Evolutionary conservation across 2,797 vertebrate genomes (phyloP), one percentile per base, ranked within the genome.

Genomic region (Clamator glandarius): DNA sequence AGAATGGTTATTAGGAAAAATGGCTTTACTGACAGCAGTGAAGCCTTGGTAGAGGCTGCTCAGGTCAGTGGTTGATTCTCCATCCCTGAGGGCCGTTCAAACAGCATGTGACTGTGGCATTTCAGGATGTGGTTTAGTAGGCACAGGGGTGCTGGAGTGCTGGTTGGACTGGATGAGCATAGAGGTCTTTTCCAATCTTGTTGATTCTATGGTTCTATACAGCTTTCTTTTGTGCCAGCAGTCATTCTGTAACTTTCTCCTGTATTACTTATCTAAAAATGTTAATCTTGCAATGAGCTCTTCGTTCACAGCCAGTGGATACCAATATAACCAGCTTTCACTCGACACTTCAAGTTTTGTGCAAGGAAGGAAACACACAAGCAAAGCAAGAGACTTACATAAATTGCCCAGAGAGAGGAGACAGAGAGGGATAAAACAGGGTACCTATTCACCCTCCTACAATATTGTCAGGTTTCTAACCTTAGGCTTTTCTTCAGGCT

Each of bases 401-500:
- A 63, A 46, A 2, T 2, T n/a, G 33, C 23, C 91, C 18, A 87
- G 70, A 69, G 25, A 84, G 80, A 85, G 72, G 70, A 67, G 70
- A 76, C 20, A 88, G 86, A 72, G 33, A 41, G 48, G 54, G 59
- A 89, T 67, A 79, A 84, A 87, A 69, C 35, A 63, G 48, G 41
- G 3, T 67, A 70, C 63, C 67, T 76, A 70, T 54, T 55, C 90
- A 94, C 52, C 79, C 15, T 82, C 35, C 31, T 41, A 82, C 19
- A 81, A 63, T 16, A 93, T 0, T 93, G 59, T 74, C 81, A 80
- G 67, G 90, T 93, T 97, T 61, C 94, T 94, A 87, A 98, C 97
- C 97, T 98, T 97, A 70, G 97, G 46, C 68, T 97, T 97, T 96
- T 97, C 97, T 97, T 97, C 97, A 85, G 94, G 91, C 36, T 97